A percentile compares a stretch with the other conserved stretches of the same genome.
Conservation (phyloP, 2,113 vertebrate genomes). For the Craseonycteris thonglongyai region DNA sequence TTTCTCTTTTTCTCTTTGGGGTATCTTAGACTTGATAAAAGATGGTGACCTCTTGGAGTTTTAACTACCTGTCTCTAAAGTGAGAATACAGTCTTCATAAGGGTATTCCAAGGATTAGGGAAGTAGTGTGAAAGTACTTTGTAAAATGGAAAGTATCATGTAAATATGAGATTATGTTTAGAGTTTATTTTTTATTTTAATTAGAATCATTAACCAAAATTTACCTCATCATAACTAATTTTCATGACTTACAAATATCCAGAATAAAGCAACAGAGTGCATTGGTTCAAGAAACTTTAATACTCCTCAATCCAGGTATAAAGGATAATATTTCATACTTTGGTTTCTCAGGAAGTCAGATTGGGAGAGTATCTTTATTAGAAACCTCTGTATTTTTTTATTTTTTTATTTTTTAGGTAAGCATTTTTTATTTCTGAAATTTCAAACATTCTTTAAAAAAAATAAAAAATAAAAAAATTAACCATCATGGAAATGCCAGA, state of each 20-base stretch:
- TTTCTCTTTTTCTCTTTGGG: background rate
- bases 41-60: background rate
- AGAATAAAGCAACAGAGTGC: background rate
- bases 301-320: background rate
- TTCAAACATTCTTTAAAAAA: slow-evolving; percentile 11
- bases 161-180: background rate
- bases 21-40: background rate
- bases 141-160: background rate
- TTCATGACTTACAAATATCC: background rate
- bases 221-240: background rate
- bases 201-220: background rate
- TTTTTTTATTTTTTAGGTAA: background rate
- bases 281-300: background rate
- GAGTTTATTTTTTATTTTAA: background rate
- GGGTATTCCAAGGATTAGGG: background rate
- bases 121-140: background rate
- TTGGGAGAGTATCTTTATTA: background rate
- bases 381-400: background rate
- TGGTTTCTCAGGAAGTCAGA: background rate
- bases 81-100: background rate
- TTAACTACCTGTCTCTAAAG: background rate
- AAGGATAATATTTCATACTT: background rate
- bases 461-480: too few species aligned
- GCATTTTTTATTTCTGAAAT: background rate
- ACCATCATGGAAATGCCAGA: background rate